Base-by-base conservation (phyloP, 2,888 invertebrate genomes). In the Pseudococcus longispinus region DNA sequence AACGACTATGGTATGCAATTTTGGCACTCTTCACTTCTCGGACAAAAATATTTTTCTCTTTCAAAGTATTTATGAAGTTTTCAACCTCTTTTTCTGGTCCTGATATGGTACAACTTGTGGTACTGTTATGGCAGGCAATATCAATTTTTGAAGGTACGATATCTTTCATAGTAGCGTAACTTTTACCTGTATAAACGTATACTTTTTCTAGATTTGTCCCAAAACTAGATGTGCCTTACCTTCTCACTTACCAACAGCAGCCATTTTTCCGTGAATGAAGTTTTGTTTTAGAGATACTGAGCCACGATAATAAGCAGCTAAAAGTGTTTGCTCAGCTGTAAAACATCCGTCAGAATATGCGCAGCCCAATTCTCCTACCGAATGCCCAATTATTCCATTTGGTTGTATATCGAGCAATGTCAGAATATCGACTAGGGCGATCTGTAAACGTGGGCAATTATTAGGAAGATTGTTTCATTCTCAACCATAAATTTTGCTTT, bases 91-190 rank as follows among this genome's bases (percentile, higher is more conserved):
- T 94, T 46, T 93, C 93, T 0, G 96, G 96, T 0, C 98, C 98
- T 0, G 97, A 97, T 89, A 98, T 94, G n/a, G 97, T 97, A 86
- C 96, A 95, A 80, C 95, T 96, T 89, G 96, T 95, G 0, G 93
- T 92, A 44, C 95, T 93, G 90, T 98, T 98, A 91, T 96, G 96
- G 90, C 97, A 98, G 0, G 97, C 96, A 2, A 96, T 94, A 89
- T 95, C 95, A 65, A 97, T 94, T 77, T 94, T 94, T 1, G 93
- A 91, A 0, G 96, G 96, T 87, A 95, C 93, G 89, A 95, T 91
- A 55, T 92, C 89, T 89, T 94, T 94, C 23, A 94, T 86, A 51
- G 89, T 87, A 18, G 91, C 88, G 88, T 91, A 91, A 8, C 92
- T 91, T 88, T 91, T 89, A 55, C 91, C 91, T 91, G 85, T 18